Percentiles rank a stretch among this genome's conserved stretches.
Evolutionary conservation across 2,888 invertebrate species (phyloP).

Genomic region (Andrena chrysosceles): DNA sequence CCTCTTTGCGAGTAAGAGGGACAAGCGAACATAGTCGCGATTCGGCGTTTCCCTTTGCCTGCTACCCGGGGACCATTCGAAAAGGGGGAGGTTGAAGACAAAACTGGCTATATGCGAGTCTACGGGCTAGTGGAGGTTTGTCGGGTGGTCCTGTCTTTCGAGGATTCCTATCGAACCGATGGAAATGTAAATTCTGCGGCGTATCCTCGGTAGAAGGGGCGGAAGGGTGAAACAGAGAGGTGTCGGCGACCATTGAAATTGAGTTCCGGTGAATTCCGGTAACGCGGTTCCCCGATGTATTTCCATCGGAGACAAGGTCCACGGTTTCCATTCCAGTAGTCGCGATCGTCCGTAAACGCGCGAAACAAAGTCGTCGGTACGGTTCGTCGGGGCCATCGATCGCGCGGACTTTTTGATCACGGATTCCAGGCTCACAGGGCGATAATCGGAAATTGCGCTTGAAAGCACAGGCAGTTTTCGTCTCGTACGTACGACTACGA

Average conservation of each 20-base stretch:
- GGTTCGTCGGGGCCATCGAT: no score
- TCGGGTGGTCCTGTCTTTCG: conserved; percentile 38
- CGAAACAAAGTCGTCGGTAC: background rate
- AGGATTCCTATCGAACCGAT: conserved; percentile 58
- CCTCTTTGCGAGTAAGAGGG: no score
- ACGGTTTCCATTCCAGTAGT: background rate
- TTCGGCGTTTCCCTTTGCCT: background rate
- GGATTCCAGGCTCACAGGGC: background rate
- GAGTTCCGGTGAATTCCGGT: conserved; percentile 55
- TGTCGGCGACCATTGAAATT: conserved; percentile 55
- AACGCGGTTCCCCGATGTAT: conserved; percentile 29
- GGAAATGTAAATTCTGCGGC: conserved; percentile 61
- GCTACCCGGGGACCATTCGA: no score
- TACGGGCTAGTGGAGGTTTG: background rate
- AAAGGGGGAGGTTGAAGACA: background rate
- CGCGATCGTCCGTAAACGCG: background rate
- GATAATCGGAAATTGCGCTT: background rate
- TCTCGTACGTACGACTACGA: no score
- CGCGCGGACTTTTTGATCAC: no score
- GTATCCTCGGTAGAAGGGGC: conserved; percentile 30
- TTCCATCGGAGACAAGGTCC: conserved; percentile 28
- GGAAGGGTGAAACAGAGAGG: conserved; percentile 37
- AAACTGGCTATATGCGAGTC: conserved; percentile 9
- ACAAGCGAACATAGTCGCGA: background rate
- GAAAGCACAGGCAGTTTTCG: no score